Evolutionary conservation across 2,888 invertebrate species (phyloP).

Genomic region (Morpho achilles): DNA sequence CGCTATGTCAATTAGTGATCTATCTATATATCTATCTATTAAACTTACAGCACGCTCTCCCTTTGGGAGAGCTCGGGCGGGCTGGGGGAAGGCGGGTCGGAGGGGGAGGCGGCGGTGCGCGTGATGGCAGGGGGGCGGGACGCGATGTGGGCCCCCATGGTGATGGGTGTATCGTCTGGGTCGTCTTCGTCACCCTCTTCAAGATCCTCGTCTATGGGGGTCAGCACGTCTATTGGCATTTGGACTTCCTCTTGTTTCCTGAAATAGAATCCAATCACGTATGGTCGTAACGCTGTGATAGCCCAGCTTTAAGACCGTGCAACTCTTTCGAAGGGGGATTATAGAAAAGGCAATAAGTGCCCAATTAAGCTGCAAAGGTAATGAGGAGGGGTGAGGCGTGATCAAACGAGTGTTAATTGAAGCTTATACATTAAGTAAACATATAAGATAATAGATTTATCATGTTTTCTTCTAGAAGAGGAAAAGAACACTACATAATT

Average conservation of each 20-base stretch:
- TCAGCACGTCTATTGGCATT: constrained; percentile 84
- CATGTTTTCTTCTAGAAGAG: too few relatives aligned
- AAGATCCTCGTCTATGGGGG: constrained; percentile 88
- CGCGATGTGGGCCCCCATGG: constrained; percentile 73
- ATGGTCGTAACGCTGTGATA: too few relatives aligned
- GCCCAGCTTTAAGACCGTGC: too few relatives aligned
- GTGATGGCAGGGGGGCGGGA: constrained; percentile 84
- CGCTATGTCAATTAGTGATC: constrained; percentile 3
- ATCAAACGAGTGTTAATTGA: too few relatives aligned
- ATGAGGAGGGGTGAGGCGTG: too few relatives aligned
- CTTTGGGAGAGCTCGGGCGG: constrained; percentile 76
- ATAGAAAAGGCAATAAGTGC: too few relatives aligned
- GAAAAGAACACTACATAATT: too few relatives aligned
- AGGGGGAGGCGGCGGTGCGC: constrained; percentile 86
- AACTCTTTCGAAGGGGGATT: too few relatives aligned
- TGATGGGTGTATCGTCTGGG: constrained; percentile 83
- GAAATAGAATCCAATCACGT: constrained; percentile 14
- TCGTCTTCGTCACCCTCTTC: constrained; percentile 87
- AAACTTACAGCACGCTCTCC: constrained; percentile 83
- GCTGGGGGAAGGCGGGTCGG: constrained; percentile 62
- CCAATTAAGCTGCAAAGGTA: too few relatives aligned
- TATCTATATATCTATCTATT: not conserved
- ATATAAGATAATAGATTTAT: too few relatives aligned
- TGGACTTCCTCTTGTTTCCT: constrained; percentile 80
- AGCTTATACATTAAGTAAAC: too few relatives aligned